Evolutionary conservation across 2,113 vertebrate species (phyloP), one percentile per base, ranked within the genome.

Genomic region (Esox niger): DNA sequence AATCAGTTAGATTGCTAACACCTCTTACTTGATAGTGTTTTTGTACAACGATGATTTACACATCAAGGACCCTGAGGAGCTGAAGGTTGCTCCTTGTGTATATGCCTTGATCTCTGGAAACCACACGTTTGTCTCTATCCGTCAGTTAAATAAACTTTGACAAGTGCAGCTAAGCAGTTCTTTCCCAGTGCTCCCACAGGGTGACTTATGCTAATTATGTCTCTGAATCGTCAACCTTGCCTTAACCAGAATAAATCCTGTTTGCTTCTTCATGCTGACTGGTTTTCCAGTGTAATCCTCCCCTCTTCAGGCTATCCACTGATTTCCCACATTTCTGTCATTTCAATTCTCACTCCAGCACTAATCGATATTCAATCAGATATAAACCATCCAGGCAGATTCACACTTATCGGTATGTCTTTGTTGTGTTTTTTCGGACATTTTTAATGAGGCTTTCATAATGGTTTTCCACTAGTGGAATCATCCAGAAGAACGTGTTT

Each of bases 201-300:
- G 57, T 59, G 66, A 79, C 77, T 80, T 80, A 78, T 76, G 75
- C 69, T 78, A 82, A 84, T 84, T 49, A 64, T 55, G 64, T 78
- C 69, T 66, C 56, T 69, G 71, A 70, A 75, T 78, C 69, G 26
- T 66, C 66, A 77, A 71, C 49, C 64, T 77, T 47, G 74, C 66
- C 64, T 73, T 62, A 72, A 70, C 68, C 60, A 55, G 47, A 52
- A 47, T 29, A 66, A 64, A 70, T 79, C 69, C 68, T 66, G 74
- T 76, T 70, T 72, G 70, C 54, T 79, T 62, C 71, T 75, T 43
- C 69, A 57, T 67, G 75, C 71, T 72, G 70, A 74, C 78, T 66
- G 75, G 68, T 74, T 65, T 31, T n/a, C 64, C 9, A 62, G 66
- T 73, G 64, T 66, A 49, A 78, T 73, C 65, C 66, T 66, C 54